Base-by-base conservation (phyloP, 2,888 invertebrate species). In the Patella caerulea region DNA sequence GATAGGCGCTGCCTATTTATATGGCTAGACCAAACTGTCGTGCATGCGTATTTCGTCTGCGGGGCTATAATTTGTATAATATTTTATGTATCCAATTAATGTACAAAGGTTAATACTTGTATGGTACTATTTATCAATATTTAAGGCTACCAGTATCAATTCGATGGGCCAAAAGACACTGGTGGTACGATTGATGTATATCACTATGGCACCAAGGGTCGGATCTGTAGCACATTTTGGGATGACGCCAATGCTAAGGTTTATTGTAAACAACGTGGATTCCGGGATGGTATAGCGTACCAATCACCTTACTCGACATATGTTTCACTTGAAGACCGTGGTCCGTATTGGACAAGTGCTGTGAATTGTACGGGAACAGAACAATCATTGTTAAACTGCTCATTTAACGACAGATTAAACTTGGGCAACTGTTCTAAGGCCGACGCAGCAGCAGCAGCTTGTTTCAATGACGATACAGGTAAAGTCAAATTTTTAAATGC, bases 181-280 rank as follows among this genome's bases (percentile, higher is more conserved):
- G 54, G 72, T 71, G 83, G 81, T 9, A 74, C 75, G 15, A 76
- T 87, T 24, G 79, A 78, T 14, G 87, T 87, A 11, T 81, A 78
- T 0, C 91, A 52, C 90, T 91, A 55, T 89, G 85, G 84, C 15
- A 82, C 83, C 24, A 82, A 79, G 29, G 88, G 87, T 72, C 94
- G 88, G 93, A 94, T 88, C 19, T 88, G 88, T 78, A 84, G 84
- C 74, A 78, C 74, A 2, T 82, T 81, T 71, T 88, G 87, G 86
- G 85, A 83, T 45, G 86, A 87, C 74, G 75, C 74, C 1, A 88
- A 87, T 45, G 88, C 89, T 0, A 77, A 71, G 0, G 87, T 88
- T 2, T 78, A 86, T 70, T 89, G 89, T 80, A 81, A 83, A 45
- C 75, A 80, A 9, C 77, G 83, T 11, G 84, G 84, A 15, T 88